phyloP scores from a whole-genome alignment of 2,888 invertebrate genomes.

The Tanytarsus gracilentus region DNA sequence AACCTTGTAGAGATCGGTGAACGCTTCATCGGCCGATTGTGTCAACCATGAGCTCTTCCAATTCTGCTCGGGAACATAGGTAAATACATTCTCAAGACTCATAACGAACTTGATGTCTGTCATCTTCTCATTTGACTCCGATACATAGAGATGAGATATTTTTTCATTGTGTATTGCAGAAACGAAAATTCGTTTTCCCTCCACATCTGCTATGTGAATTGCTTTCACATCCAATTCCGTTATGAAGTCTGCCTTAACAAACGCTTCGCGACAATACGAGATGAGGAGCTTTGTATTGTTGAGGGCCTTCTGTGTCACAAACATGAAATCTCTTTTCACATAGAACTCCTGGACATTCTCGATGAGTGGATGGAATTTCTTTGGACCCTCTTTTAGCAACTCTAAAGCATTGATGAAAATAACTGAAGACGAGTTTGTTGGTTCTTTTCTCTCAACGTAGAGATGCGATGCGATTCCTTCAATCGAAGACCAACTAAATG shows the following conservation, averaged over 20 bases:
- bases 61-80: constrained; percentile 72
- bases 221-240: constrained; percentile 55
- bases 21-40: constrained; percentile 67
- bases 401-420: constrained; percentile 34
- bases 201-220: constrained; percentile 77
- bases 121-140: constrained; percentile 56
- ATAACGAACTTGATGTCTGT: constrained; percentile 62
- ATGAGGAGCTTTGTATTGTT: constrained; percentile 59
- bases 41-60: constrained; percentile 75
- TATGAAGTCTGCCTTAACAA: constrained; percentile 66
- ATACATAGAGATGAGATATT: constrained; percentile 70
- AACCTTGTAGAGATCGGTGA: constrained; percentile 81
- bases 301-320: constrained; percentile 59
- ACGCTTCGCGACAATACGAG: constrained; percentile 62
- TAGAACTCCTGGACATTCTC: constrained; percentile 71
- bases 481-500: constrained; percentile 62
- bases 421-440: constrained; percentile 40
- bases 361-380: constrained; percentile 43
- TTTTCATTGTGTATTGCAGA: constrained; percentile 70
- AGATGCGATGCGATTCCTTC: constrained; percentile 49
- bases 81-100: constrained; percentile 71
- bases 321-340: constrained; percentile 74
- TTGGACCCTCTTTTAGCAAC: constrained; percentile 31
- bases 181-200: constrained; percentile 68
- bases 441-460: constrained; percentile 60